Conservation (phyloP, 2,888 invertebrate genomes). For the Cremastobaeus sp. region DNA sequence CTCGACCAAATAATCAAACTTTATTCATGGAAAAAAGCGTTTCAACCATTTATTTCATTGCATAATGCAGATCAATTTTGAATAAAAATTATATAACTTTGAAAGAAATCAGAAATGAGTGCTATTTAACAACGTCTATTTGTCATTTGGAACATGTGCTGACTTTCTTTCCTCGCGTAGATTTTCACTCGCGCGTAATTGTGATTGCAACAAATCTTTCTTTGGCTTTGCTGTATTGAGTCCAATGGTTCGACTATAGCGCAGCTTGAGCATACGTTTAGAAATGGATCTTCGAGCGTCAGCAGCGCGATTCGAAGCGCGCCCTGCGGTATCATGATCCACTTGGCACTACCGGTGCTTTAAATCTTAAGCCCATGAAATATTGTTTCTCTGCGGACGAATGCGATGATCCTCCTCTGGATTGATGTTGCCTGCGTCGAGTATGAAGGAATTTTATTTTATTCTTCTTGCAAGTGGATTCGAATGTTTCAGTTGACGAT, state of each 20-base stretch:
- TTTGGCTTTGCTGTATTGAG: slow-evolving; percentile 29
- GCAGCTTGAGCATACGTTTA: slow-evolving; percentile 56
- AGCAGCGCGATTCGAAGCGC: slow-evolving; percentile 63
- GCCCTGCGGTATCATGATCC: slow-evolving; percentile 64
- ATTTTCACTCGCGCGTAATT: slow-evolving; percentile 50
- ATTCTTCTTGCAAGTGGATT: background rate
- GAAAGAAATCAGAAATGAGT: too few relatives aligned
- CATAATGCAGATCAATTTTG: too few relatives aligned
- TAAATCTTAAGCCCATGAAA: slow-evolving; percentile 33
- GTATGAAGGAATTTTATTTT: slow-evolving; percentile 25
- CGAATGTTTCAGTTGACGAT: slow-evolving; percentile 1
- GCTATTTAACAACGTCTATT: too few relatives aligned
- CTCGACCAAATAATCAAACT: too few relatives aligned
- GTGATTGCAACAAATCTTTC: slow-evolving; percentile 46
- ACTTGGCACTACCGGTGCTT: slow-evolving; percentile 65
- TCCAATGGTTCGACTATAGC: slow-evolving; percentile 8
- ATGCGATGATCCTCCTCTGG: slow-evolving; percentile 34
- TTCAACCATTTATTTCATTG: too few relatives aligned
- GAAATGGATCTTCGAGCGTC: slow-evolving; percentile 63
- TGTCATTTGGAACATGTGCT: slow-evolving; percentile 2
- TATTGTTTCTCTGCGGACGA: slow-evolving; percentile 59
- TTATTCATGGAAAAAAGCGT: too few relatives aligned
- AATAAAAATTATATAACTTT: too few relatives aligned
- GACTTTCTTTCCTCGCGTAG: slow-evolving; percentile 48
- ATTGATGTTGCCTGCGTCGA: slow-evolving; percentile 27